These are phyloP conservation scores for Leuciscus waleckii DNA, from an alignment of 2,797 vertebrate species.

Conservation along the genomic window DNA sequence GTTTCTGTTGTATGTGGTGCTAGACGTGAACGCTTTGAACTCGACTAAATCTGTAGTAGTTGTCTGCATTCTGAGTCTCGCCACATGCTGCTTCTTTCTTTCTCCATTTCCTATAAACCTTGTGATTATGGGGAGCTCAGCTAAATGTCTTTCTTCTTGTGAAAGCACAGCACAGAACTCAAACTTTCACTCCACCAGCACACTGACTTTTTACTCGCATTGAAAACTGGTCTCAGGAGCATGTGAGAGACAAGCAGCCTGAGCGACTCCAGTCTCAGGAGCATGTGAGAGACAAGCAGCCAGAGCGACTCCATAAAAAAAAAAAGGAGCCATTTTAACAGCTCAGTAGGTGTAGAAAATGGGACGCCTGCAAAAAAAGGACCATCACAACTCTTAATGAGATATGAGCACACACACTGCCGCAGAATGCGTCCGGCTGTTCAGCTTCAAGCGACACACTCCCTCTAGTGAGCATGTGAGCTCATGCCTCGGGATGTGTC, in stretches of 20 bases:
- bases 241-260: constrained; percentile 20
- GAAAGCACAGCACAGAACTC: constrained; percentile 14
- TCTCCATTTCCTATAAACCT: constrained; percentile 41
- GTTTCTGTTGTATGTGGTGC: constrained; percentile 8
- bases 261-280: constrained; percentile 5
- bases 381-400: constrained; percentile 45
- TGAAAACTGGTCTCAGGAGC: constrained; percentile 30
- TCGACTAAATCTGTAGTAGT: constrained; percentile 31
- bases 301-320: not conserved
- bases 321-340: constrained; percentile 38
- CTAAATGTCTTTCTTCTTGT: constrained; percentile 42
- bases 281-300: constrained; percentile 26
- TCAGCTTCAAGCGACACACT: constrained; percentile 64
- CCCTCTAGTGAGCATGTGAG: constrained; percentile 79
- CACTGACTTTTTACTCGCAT: constrained; percentile 26
- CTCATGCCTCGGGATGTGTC: constrained; percentile 73
- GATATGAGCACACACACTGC: constrained; percentile 12
- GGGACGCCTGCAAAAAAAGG: constrained; percentile 19
- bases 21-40: constrained; percentile 19
- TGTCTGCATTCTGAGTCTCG: constrained; percentile 35
- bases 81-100: constrained; percentile 42
- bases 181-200: constrained; percentile 38
- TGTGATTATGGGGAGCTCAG: constrained; percentile 43
- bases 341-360: constrained; percentile 40
- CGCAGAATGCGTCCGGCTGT: not conserved